Evolutionary conservation across 2,888 invertebrate species (phyloP), one percentile per base, ranked within the genome.

Genomic region (Lochmaea crataegi): DNA sequence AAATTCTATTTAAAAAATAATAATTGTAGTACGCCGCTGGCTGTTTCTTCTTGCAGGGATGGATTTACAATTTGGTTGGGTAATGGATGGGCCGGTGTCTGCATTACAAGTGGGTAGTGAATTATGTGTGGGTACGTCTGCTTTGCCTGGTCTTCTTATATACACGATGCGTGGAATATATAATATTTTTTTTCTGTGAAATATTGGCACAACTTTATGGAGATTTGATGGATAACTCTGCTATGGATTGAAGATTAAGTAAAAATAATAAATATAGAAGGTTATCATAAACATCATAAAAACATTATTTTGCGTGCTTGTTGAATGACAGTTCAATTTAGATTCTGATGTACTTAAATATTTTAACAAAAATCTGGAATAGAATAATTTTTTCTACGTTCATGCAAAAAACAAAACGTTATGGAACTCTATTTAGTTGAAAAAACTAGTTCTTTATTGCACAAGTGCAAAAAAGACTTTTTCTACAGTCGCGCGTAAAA

Each of bases 91-190:
- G 72, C 75, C 75, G 80, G 77, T 78, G 81, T 81, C 81, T 82
- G 82, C 82, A 82, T 82, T 72, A 76, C 78, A 81, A 82, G 77
- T 73, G 78, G 76, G 74, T 75, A 74, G 77, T 82, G 78, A 80
- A 81, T 81, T 77, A 74, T 74, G 18, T 64, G 64, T 65, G 42
- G 65, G 71, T 66, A 67, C 76, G 38, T 65, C 51, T 65, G 48
- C 51, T 51, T 11, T 65, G 45, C 53, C 56, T 51, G 32, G 38
- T 51, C 53, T 65, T 65, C 53, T 65, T 45, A 32, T 18, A 51
- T 5, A 65, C 53, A 38, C 16, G 51, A 53, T 65, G 32, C 65
- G 51, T 56, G 53, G 65, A 65, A 65, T 65, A 32, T 48, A 51
- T 48, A 65, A 48, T 65, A 53, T 56, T 53, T 65, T 38, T n/a